Evolutionary conservation across 2,113 vertebrate genomes (phyloP).

Genomic region (Girardinichthys multiradiatus): DNA sequence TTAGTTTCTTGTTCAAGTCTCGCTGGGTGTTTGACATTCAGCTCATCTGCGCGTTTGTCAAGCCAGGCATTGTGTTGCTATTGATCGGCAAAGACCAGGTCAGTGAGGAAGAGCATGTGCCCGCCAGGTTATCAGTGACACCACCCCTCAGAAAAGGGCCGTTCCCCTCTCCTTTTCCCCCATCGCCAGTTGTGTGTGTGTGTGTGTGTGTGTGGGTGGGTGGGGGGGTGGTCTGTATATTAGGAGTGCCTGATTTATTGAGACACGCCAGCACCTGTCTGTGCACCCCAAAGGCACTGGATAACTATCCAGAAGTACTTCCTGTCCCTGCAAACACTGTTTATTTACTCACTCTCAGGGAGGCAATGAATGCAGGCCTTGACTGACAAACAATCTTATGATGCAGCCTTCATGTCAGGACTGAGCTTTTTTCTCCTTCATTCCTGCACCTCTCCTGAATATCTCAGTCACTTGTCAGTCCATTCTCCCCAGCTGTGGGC

Average conservation of each 20-base stretch:
- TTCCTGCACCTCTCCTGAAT: constrained; percentile 59
- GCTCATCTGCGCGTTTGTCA: constrained; percentile 64
- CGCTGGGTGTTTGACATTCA: constrained; percentile 58
- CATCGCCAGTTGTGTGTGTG: constrained; percentile 72
- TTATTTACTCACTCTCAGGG: constrained; percentile 71
- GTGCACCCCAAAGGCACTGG: constrained; percentile 60
- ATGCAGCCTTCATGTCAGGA: constrained; percentile 70
- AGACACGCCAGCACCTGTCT: constrained; percentile 54
- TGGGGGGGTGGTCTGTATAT: constrained; percentile 69
- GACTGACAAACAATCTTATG: constrained; percentile 76
- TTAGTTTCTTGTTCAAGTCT: constrained; percentile 36
- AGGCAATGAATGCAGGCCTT: constrained; percentile 60
- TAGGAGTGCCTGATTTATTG: constrained; percentile 73
- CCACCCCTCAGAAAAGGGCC: constrained; percentile 57
- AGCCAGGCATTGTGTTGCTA: constrained; percentile 56
- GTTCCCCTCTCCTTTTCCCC: constrained; percentile 52
- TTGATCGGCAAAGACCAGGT: constrained; percentile 63
- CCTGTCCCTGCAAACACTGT: constrained; percentile 60
- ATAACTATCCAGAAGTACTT: constrained; percentile 67
- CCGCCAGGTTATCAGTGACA: constrained; percentile 72
- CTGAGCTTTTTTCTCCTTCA: constrained; percentile 42
- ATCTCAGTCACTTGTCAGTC: constrained; percentile 74
- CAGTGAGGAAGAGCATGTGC: constrained; percentile 56
- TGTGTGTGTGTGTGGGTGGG: no score
- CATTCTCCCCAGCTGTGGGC: constrained; percentile 65